Evolutionary conservation across 2,888 invertebrate species (phyloP), one percentile per base, ranked within the genome.

Genomic region (Lepidonotus clava): DNA sequence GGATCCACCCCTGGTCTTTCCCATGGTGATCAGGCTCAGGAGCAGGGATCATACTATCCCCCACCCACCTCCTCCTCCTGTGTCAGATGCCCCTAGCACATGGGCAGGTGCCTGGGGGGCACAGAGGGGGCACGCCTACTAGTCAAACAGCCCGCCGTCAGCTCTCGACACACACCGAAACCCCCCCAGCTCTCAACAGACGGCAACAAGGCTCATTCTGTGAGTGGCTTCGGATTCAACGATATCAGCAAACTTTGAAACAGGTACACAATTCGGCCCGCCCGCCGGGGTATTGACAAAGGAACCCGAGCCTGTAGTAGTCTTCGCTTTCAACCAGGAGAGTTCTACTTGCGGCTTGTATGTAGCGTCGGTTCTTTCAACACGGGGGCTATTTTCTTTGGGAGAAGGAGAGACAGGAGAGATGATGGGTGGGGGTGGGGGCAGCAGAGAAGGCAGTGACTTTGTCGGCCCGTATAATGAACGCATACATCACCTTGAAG

Each of bases 161-260:
- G 6, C n/a, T n/a, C n/a, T n/a, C n/a, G n/a, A n/a, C n/a, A n/a
- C 71, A 56, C 14, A 56, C 14, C 56, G 24, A n/a, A n/a, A n/a
- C n/a, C 5, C 34, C 71, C 61, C 18, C 71, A 11, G 1, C 34
- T 67, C 71, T 71, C 21, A 71, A 71, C 71, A 71, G 38, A 71
- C 71, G 71, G 71, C 71, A 71, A 71, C 71, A 71, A 36, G 71
- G 71, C 34, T 14, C 71, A 36, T 71, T 71, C 71, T 34, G 11
- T 14, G 36, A 71, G 71, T 71, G 36, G 71, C 71, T 34, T 71
- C 71, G 36, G 71, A 71, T 71, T 71, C 71, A 71, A 71, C 38
- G 71, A 34, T 71, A 71, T 71, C 71, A 34, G 71, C 71, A 71
- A 71, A 71, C 71, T 34, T 71, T 71, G 71, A 71, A 71, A 71